Evolutionary conservation across 2,888 invertebrate genomes (phyloP).

Genomic region (Serrognathus titanus): DNA sequence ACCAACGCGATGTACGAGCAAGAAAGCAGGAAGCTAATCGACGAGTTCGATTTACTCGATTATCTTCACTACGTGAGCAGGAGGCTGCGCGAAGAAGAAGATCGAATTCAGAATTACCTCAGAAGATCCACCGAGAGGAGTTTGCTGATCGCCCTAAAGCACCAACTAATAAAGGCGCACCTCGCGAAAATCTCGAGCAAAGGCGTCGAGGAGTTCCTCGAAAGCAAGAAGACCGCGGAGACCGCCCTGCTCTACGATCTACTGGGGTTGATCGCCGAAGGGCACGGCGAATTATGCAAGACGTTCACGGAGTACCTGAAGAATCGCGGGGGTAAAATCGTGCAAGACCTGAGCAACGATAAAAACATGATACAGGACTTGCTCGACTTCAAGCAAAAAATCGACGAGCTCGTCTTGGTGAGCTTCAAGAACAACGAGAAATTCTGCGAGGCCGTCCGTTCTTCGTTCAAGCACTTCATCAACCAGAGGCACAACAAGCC

Average conservation of each 20-base stretch:
- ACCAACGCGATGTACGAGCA: conserved; percentile 86
- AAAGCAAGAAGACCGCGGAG: conserved; percentile 80
- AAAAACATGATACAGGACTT: conserved; percentile 89
- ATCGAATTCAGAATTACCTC: conserved; percentile 82
- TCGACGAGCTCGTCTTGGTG: conserved; percentile 81
- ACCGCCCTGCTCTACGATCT: conserved; percentile 83
- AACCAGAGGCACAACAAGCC: conserved; percentile 96
- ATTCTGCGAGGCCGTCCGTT: conserved; percentile 86
- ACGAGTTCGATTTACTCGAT: conserved; percentile 82
- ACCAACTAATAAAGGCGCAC: conserved; percentile 85
- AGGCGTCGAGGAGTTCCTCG: conserved; percentile 82
- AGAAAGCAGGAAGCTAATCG: conserved; percentile 85
- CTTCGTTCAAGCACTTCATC: conserved; percentile 94
- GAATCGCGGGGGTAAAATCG: conserved; percentile 88
- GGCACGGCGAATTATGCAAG: conserved; percentile 76
- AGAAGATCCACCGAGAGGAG: conserved; percentile 85
- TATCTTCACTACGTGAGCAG: conserved; percentile 77
- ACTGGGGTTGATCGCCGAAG: conserved; percentile 82
- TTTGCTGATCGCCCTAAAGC: conserved; percentile 81
- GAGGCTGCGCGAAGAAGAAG: conserved; percentile 85
- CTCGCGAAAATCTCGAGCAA: conserved; percentile 81
- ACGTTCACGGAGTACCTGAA: conserved; percentile 90
- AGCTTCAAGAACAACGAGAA: conserved; percentile 90
- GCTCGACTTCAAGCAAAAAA: conserved; percentile 91
- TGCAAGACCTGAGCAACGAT: conserved; percentile 92